Evolutionary conservation across 1,140 invertebrate species (phyloP).

Genomic region (Chelonus insularis): DNA sequence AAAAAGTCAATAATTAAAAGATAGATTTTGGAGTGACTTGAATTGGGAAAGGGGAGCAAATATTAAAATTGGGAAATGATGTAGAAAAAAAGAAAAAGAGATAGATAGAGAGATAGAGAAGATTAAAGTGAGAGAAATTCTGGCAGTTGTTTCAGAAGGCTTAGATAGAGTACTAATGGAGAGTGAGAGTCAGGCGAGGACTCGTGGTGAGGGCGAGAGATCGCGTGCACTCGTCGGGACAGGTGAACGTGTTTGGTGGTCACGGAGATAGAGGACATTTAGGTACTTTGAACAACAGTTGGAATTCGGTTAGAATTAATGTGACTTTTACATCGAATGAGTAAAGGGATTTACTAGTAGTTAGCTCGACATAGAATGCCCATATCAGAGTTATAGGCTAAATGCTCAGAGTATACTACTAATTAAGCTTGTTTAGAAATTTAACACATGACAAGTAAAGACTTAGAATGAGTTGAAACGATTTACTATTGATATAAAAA

Average conservation of each 20-base stretch:
- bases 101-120: too few relatives aligned
- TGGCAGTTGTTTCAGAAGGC: too few relatives aligned
- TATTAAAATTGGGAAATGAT: too few relatives aligned
- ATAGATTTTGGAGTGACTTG: too few relatives aligned
- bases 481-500: too few relatives aligned
- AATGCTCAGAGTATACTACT: constrained; percentile 24
- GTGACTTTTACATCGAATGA: constrained; percentile 44
- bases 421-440: constrained; percentile 55
- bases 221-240: constrained; percentile 22
- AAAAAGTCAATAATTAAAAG: too few relatives aligned
- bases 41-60: too few relatives aligned
- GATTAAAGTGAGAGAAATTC: too few relatives aligned
- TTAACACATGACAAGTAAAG: constrained; percentile 26
- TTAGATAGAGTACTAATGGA: constrained; percentile 7
- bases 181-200: background rate
- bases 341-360: constrained; percentile 56
- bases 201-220: background rate
- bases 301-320: constrained; percentile 45
- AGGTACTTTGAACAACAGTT: background rate
- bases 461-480: too few relatives aligned
- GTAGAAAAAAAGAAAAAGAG: too few relatives aligned
- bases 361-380: constrained; percentile 53
- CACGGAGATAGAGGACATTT: constrained; percentile 11
- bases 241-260: constrained; percentile 25
- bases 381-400: constrained; percentile 38